Evolutionary conservation across 2,888 invertebrate genomes (phyloP), one percentile per base, ranked within the genome.

Genomic region (Spodoptera littoralis): DNA sequence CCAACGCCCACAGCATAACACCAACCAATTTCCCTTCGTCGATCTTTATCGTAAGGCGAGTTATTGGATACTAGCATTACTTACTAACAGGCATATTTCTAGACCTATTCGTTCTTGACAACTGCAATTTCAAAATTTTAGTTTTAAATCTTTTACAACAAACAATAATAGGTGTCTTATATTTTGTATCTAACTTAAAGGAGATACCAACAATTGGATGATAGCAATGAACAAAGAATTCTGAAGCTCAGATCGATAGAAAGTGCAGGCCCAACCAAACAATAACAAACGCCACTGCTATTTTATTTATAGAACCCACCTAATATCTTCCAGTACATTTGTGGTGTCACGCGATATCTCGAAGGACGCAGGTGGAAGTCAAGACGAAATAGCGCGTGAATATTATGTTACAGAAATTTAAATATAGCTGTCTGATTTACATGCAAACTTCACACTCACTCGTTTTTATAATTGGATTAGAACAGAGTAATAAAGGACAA

Each of bases 21-120:
- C 75, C 53, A 43, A 76, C 64, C 59, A 76, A 72, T 72, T 75
- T 70, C 70, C 51, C 45, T 57, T 64, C 76, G 76, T 76, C 48
- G 76, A 76, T 76, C 50, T 56, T 72, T 76, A 72, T 72, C 76
- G 56, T 50, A 8, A 61, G 36, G 36, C 48, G 41, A 63, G 56
- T 44, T 63, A 60, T 59, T 59, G 52, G 42, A 56, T 36, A 42
- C 49, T 22, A 24, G 45, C 11, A 36, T 36, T 36, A 36, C 36
- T 36, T 36, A 42, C 49, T 22, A 24, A 43, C 12, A 45, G 45
- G 18, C 22, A 46, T 44, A 56, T 47, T 56, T 30, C 6, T n/a
- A 36, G 8, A 9, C 8, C 36, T 36, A 36, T 36, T 36, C 2
- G 36, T 2, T 9, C 9, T 36, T 9, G 2, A 5, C 4, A 27